Conservation (phyloP, 2,888 invertebrate genomes). For the Amblyteles armatorius region DNA sequence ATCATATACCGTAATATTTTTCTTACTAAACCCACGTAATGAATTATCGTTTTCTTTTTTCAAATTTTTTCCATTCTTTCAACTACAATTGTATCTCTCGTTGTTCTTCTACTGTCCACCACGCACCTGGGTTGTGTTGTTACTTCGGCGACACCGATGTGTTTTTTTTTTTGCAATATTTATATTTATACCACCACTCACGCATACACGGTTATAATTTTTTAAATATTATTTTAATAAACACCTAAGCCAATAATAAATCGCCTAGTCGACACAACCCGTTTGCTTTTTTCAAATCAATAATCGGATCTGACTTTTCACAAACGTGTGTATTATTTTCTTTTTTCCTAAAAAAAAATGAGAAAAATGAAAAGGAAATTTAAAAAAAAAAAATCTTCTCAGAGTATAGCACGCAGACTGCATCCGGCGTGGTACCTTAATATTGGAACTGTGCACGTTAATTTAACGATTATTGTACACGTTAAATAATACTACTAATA, state of each 20-base stretch:
- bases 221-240: constrained; percentile 8
- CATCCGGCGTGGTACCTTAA: constrained; percentile 69
- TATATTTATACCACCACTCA: constrained; percentile 30
- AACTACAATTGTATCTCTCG: constrained; percentile 41
- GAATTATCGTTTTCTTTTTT: constrained; percentile 32
- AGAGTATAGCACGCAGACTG: constrained; percentile 69
- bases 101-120: constrained; percentile 55
- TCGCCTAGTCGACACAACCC: constrained; percentile 61
- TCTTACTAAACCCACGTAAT: constrained; percentile 31
- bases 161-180: constrained; percentile 36
- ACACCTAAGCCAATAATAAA: constrained; percentile 12
- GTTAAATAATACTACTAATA: constrained; percentile 38
- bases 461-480: constrained; percentile 49
- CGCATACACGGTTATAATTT: constrained; percentile 47
- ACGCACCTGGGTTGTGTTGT: constrained; percentile 64
- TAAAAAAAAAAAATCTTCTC: constrained; percentile 31
- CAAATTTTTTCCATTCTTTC: constrained; percentile 53
- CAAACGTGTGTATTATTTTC: constrained; percentile 22
- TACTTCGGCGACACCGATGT: constrained; percentile 50
- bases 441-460: constrained; percentile 66
- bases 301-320: constrained; percentile 52
- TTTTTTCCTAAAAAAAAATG: constrained; percentile 1
- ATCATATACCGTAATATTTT: constrained; percentile 42
- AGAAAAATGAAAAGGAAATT: constrained; percentile 11
- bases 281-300: constrained; percentile 53